Conservation (phyloP, 2,113 vertebrate genomes). For the Bubalus kerabau region DNA sequence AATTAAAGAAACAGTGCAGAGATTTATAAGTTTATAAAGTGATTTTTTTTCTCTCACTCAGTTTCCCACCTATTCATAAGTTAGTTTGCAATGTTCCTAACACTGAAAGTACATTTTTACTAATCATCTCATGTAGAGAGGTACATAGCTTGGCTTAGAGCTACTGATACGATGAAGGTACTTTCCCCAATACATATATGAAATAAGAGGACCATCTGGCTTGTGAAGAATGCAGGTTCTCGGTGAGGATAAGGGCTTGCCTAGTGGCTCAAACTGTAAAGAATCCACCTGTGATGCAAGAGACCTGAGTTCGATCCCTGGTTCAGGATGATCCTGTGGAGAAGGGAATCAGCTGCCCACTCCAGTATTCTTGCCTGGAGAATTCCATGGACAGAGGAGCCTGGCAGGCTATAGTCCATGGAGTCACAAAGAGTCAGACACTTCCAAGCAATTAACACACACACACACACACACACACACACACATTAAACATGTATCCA, state of each 20-base stretch:
- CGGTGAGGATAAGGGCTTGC: neutral
- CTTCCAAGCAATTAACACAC: neutral
- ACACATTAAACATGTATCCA: neutral
- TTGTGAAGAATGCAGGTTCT: neutral
- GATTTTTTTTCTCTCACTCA: neutral
- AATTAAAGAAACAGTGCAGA: neutral
- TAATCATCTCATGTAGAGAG: neutral
- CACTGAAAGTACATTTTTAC: neutral
- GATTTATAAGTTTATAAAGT: neutral
- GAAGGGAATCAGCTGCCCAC: neutral
- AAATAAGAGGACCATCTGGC: neutral
- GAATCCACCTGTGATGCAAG: neutral
- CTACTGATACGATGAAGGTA: neutral
- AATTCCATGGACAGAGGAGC: neutral
- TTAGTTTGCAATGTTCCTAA: neutral
- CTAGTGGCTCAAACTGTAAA: neutral
- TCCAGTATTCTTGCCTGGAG: neutral
- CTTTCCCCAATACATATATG: neutral
- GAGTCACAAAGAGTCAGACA: neutral
- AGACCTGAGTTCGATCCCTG: neutral
- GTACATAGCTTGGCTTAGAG: neutral
- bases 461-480: neutral
- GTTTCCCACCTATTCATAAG: neutral
- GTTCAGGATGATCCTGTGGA: fast-evolving
- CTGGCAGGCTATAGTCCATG: neutral